Percentiles rank a stretch among this genome's conserved stretches.
These are phyloP conservation scores for Oxyruncus cristatus DNA, from an alignment of 2,113 vertebrate genomes.

Conservation along the genomic window DNA sequence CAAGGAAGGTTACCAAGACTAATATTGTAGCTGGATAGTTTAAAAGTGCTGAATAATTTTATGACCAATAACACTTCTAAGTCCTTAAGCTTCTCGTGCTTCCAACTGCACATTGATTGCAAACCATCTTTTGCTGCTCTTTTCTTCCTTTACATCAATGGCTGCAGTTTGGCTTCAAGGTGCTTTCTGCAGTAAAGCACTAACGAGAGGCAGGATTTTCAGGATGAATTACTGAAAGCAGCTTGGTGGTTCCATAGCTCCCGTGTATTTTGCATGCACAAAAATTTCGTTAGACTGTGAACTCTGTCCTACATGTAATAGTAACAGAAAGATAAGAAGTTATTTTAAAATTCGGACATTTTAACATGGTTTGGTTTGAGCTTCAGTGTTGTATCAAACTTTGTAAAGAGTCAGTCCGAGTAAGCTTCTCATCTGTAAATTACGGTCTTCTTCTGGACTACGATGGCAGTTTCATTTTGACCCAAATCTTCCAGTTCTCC, in stretches of 20 bases:
- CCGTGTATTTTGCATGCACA: not conserved
- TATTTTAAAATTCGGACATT: not conserved
- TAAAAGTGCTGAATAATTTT: not conserved
- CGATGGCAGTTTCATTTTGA: not conserved
- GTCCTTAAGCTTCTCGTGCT: not conserved
- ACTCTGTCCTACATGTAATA: not conserved
- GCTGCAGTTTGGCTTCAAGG: not conserved
- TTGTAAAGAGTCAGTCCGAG: not conserved
- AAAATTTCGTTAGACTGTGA: not conserved
- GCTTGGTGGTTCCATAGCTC: not conserved
- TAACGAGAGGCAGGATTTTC: not conserved
- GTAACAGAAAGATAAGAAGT: not conserved
- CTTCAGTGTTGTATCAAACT: not conserved
- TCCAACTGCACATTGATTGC: not conserved
- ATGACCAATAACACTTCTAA: not conserved
- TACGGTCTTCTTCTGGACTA: not conserved
- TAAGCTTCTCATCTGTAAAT: not conserved
- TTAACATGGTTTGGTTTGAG: not conserved
- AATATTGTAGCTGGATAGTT: not conserved
- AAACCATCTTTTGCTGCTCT: not conserved
- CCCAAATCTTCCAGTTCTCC: not conserved
- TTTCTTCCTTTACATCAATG: not conserved
- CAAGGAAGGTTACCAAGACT: not conserved
- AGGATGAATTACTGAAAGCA: not conserved
- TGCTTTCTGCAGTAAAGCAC: not conserved